phyloP scores from a whole-genome alignment of 92 coral and sea anemone genomes.

The Porites lobata region DNA sequence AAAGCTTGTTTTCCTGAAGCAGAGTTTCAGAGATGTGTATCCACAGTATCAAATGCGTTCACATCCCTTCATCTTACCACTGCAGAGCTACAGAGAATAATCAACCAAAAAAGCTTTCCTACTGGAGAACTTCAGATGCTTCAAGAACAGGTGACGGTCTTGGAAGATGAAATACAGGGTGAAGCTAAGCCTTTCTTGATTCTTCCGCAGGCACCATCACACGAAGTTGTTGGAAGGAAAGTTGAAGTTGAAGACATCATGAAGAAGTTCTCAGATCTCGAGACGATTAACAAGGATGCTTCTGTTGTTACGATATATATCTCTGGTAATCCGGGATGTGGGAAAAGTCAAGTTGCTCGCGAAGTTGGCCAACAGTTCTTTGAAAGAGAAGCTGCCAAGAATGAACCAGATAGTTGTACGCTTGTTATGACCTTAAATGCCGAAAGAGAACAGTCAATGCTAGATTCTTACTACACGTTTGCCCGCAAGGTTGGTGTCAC shows the following conservation, averaged over 20 bases:
- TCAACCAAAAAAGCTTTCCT: not conserved
- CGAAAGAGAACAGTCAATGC: not conserved
- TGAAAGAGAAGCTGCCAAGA: not conserved
- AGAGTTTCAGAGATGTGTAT: not conserved
- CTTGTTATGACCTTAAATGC: conserved; percentile 29
- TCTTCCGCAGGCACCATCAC: conserved; percentile 28
- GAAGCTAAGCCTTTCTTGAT: not conserved
- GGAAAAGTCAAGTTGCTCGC: conserved; percentile 48
- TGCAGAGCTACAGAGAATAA: not conserved
- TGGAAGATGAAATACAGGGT: not conserved
- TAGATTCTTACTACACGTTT: conserved; percentile 4
- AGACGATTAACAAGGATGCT: not conserved
- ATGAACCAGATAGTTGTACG: not conserved
- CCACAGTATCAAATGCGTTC: not conserved
- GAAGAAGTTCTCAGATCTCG: not conserved
- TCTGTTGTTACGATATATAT: conserved; percentile 24
- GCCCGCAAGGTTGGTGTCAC: conserved; percentile 5
- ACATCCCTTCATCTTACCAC: not conserved
- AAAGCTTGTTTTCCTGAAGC: not conserved
- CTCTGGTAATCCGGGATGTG: conserved; percentile 58
- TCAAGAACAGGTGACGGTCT: not conserved
- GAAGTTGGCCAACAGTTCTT: conserved; percentile 34
- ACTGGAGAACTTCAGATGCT: not conserved
- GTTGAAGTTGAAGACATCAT: conserved; percentile 7
- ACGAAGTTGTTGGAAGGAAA: not conserved